A percentile compares a stretch with the other conserved stretches of the same genome.
Evolutionary conservation across 2,797 vertebrate genomes (phyloP).

Genomic region (Poeciliopsis gracilis): DNA sequence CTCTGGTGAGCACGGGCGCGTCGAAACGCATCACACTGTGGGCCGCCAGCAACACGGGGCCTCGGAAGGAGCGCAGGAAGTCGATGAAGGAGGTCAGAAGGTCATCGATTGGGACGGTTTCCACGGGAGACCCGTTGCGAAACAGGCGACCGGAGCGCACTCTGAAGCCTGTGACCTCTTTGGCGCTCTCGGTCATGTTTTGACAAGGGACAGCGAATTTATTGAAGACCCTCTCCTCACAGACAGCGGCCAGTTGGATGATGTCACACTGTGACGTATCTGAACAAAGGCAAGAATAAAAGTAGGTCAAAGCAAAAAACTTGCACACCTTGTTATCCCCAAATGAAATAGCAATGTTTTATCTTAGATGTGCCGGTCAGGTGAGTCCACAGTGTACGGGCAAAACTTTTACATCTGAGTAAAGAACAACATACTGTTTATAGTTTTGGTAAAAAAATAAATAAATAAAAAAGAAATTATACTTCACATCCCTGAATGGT

Average conservation of each 20-base stretch:
- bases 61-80: slow-evolving; percentile 64
- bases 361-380: neutral
- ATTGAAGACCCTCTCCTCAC: slow-evolving; percentile 55
- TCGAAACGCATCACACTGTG: slow-evolving; percentile 73
- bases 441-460: neutral
- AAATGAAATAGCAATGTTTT: no score
- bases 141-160: neutral
- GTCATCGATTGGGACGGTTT: slow-evolving; percentile 35
- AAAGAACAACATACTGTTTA: neutral
- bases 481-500: neutral
- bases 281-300: slow-evolving; percentile 13
- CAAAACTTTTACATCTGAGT: neutral
- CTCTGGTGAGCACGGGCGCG: slow-evolving; percentile 55
- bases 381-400: neutral
- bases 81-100: slow-evolving; percentile 68
- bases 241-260: slow-evolving; percentile 75
- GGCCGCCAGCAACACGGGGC: slow-evolving; percentile 71
- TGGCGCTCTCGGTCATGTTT: slow-evolving; percentile 36
- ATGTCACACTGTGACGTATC: slow-evolving; percentile 69
- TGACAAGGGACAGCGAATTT: slow-evolving; percentile 60
- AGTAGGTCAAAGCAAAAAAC: neutral
- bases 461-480: neutral
- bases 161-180: slow-evolving; percentile 61
- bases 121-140: fast-evolving
- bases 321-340: no score